phyloP scores from a whole-genome alignment of 2,888 invertebrate genomes.

The Eulithis testata region DNA sequence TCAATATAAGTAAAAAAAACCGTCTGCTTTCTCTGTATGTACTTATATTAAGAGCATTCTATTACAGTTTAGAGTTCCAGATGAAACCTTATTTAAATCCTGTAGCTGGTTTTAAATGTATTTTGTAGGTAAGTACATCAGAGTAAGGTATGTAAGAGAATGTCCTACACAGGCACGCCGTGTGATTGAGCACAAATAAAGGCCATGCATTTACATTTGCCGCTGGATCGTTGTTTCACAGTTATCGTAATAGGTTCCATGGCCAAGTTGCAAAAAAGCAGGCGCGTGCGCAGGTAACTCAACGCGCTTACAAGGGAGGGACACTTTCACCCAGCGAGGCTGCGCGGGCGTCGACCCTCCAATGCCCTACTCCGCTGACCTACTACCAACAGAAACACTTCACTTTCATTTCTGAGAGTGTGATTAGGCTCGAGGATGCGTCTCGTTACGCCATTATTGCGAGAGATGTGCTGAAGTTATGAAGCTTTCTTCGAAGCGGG shows the following conservation, averaged over 20 bases:
- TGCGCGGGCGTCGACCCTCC: conserved; percentile 82
- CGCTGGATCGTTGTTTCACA: conserved; percentile 71
- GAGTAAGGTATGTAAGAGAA: conserved; percentile 31
- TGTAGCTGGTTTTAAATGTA: too few relatives aligned
- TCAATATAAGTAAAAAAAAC: too few relatives aligned
- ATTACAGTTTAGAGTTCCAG: too few relatives aligned
- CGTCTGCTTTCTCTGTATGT: too few relatives aligned
- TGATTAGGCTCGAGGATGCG: conserved; percentile 77
- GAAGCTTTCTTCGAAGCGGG: conserved; percentile 45
- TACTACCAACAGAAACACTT: conserved; percentile 74
- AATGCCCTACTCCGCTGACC: conserved; percentile 83
- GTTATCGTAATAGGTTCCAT: conserved; percentile 82
- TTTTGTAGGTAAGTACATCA: conserved; percentile 1
- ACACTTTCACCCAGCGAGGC: conserved; percentile 82
- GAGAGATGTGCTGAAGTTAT: conserved; percentile 43
- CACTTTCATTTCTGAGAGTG: conserved; percentile 81
- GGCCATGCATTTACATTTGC: conserved; percentile 78
- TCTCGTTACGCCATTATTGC: conserved; percentile 63
- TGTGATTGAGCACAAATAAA: conserved; percentile 69
- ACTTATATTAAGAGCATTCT: too few relatives aligned
- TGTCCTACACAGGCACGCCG: conserved; percentile 40
- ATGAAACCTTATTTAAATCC: too few relatives aligned
- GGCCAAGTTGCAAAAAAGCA: conserved; percentile 82
- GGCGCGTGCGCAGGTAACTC: conserved; percentile 76
- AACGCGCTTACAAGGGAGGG: conserved; percentile 69